Percentiles rank a stretch among this genome's conserved stretches.
Evolutionary conservation across 2,113 vertebrate genomes (phyloP).

Genomic region (Pipra filicauda): DNA sequence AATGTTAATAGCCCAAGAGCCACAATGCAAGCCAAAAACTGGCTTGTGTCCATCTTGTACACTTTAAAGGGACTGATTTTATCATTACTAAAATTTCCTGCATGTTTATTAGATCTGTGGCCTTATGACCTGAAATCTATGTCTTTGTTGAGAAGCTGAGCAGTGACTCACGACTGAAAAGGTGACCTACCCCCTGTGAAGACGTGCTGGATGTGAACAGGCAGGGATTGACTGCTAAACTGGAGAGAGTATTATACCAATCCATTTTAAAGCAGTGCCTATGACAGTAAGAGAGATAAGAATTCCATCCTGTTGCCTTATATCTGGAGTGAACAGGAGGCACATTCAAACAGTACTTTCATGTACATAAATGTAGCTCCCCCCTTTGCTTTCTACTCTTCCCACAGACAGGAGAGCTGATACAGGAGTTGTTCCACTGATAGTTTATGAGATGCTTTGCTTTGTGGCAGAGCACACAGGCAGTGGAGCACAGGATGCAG

Average conservation of each 20-base stretch:
- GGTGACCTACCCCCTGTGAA: neutral
- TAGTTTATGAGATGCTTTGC: neutral
- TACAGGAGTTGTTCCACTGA: neutral
- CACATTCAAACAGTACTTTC: neutral
- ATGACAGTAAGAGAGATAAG: neutral
- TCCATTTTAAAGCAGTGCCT: neutral
- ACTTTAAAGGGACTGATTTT: neutral
- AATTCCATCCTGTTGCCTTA: neutral
- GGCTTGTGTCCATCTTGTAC: neutral
- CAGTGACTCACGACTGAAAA: neutral
- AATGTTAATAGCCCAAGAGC: conserved; percentile 47
- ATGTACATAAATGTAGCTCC: neutral
- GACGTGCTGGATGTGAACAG: neutral
- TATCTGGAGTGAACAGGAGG: neutral
- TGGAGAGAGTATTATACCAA: neutral
- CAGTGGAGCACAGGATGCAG: neutral
- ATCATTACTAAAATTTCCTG: neutral
- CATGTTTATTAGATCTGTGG: neutral
- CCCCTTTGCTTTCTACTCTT: neutral
- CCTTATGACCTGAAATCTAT: neutral
- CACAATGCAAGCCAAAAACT: neutral
- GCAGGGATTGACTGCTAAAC: neutral
- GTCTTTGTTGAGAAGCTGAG: neutral
- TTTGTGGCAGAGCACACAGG: neutral
- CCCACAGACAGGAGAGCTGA: neutral